These are phyloP conservation scores for Eclectus roratus DNA, from an alignment of 2,113 vertebrate genomes.

Conservation along the genomic window DNA sequence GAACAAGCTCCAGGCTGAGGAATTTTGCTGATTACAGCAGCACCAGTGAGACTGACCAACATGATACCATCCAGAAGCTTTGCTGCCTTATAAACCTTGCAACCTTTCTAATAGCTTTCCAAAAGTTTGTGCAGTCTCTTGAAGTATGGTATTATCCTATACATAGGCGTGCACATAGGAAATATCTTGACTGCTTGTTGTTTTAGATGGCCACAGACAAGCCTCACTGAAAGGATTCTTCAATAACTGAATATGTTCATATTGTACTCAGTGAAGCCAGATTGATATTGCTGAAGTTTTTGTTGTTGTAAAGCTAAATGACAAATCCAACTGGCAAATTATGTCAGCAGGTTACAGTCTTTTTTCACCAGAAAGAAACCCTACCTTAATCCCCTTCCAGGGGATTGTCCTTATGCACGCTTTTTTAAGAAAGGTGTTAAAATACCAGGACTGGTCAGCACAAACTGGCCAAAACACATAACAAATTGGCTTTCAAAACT, in stretches of 20 bases:
- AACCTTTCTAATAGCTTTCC: neutral
- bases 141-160: neutral
- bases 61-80: neutral
- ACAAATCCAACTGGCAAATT: neutral
- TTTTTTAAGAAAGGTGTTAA: neutral
- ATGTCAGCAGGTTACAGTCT: neutral
- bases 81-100: neutral
- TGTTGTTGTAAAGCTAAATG: neutral
- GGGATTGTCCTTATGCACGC: neutral
- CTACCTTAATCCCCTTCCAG: neutral
- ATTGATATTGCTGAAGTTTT: neutral
- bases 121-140: neutral
- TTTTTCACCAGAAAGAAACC: neutral
- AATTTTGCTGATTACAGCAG: neutral
- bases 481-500: neutral
- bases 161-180: accelerated
- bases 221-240: neutral
- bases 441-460: neutral
- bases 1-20: neutral
- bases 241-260: neutral
- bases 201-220: neutral
- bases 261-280: neutral
- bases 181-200: neutral
- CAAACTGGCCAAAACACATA: neutral
- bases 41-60: neutral